Conservation (phyloP, 2,113 vertebrate genomes). For the Crocuta crocuta region DNA sequence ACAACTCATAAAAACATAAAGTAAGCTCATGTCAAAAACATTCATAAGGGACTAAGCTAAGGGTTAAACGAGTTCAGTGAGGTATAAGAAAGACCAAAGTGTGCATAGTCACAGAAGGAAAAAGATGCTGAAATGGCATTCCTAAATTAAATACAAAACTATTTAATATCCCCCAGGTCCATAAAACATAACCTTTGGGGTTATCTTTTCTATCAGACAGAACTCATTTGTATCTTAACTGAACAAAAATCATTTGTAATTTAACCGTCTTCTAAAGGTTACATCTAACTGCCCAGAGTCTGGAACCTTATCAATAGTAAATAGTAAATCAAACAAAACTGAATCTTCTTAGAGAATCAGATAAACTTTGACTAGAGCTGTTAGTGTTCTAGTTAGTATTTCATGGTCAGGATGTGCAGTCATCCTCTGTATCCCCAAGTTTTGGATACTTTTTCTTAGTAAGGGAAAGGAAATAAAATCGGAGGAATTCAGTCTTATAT, state of each 20-base stretch:
- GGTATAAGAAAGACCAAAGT: not conserved
- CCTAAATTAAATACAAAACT: conserved; percentile 37
- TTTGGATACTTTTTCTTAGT: not conserved
- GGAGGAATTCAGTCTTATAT: not conserved
- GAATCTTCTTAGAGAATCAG: conserved; percentile 10
- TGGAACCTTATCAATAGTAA: not conserved
- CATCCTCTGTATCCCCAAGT: not conserved
- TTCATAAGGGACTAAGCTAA: not conserved
- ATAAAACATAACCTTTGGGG: conserved; percentile 16
- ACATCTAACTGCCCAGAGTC: not conserved
- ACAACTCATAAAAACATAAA: not conserved
- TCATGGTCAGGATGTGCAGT: not conserved
- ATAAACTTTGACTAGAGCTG: not conserved
- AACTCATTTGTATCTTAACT: conserved; percentile 54
- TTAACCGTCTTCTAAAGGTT: conserved; percentile 61
- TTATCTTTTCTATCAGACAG: conserved; percentile 37
- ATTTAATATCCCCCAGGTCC: not conserved
- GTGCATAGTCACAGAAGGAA: not conserved
- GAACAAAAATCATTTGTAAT: conserved; percentile 63
- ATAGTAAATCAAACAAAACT: conserved; percentile 22
- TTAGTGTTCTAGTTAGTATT: not conserved
- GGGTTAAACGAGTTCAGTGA: not conserved
- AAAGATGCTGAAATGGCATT: not conserved
- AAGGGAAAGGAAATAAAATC: not conserved
- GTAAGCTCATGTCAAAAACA: not conserved